phyloP scores from a whole-genome alignment of 2,113 vertebrate species.

The Platichthys stellatus region DNA sequence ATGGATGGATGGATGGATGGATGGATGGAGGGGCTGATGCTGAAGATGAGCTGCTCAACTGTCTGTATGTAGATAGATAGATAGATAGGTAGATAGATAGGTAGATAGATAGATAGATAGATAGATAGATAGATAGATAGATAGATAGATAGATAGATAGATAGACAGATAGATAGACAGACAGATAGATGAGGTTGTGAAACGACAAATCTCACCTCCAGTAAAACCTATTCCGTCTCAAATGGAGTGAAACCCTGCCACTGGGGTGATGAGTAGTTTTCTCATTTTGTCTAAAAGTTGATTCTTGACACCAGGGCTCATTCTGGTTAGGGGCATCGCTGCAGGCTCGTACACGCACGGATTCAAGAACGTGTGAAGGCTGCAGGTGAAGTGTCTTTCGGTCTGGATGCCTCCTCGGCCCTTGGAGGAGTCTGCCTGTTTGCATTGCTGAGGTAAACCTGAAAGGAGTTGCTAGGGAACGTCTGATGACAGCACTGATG shows the following conservation, averaged over 20 bases:
- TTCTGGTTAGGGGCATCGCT: neutral
- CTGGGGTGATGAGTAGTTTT: neutral
- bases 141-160: no score
- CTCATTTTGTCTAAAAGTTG: no score
- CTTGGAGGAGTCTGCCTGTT: slow-evolving; percentile 14
- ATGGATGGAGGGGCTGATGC: no score
- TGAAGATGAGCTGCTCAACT: no score
- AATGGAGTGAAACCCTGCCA: neutral
- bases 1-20: no score
- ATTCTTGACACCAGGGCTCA: neutral
- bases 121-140: no score
- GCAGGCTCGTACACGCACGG: neutral
- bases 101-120: no score
- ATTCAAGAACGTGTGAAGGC: slow-evolving; percentile 5
- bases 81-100: no score
- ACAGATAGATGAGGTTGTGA: no score
- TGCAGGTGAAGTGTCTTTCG: neutral
- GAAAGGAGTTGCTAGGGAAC: slow-evolving; percentile 45
- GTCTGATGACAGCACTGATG: slow-evolving; percentile 18
- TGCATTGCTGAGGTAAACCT: slow-evolving; percentile 20
- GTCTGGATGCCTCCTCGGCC: slow-evolving; percentile 17
- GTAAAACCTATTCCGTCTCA: neutral
- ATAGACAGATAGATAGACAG: no score
- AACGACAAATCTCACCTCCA: neutral
- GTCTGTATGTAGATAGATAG: no score